Conservation (phyloP, 2,888 invertebrate genomes). For the Heliconius aoede region DNA sequence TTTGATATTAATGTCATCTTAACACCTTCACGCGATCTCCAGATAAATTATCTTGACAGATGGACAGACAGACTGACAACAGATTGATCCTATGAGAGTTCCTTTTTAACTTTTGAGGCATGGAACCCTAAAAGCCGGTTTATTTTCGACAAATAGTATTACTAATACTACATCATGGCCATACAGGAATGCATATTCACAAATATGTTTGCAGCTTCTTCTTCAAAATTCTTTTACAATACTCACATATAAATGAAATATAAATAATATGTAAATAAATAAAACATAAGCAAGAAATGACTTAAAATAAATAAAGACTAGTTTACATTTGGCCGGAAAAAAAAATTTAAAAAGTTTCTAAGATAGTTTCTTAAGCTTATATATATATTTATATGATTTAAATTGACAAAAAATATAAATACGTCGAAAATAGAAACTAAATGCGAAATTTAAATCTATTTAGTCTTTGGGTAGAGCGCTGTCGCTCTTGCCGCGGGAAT, state of each 20-base stretch:
- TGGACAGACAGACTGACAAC: too few relatives aligned
- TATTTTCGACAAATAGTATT: neutral
- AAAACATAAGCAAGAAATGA: neutral
- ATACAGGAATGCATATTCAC: slow-evolving; percentile 18
- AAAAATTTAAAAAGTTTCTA: neutral
- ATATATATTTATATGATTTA: slow-evolving; percentile 6
- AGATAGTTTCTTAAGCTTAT: neutral
- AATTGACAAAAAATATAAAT: slow-evolving; percentile 31
- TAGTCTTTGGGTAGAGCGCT: slow-evolving; percentile 93
- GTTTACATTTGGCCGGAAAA: neutral
- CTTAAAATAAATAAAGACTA: neutral
- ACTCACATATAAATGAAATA: neutral
- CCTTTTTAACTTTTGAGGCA: too few relatives aligned
- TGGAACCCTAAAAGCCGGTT: neutral
- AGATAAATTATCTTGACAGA: too few relatives aligned
- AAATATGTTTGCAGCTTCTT: neutral
- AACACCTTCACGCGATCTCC: too few relatives aligned
- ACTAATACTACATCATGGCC: neutral
- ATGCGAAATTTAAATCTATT: slow-evolving; percentile 47
- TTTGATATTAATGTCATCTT: neutral
- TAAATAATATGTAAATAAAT: neutral
- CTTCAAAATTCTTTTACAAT: neutral
- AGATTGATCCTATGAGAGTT: too few relatives aligned
- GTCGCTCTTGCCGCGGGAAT: slow-evolving; percentile 94
- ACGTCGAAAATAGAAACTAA: slow-evolving; percentile 43